Base-by-base conservation (phyloP, 1,140 invertebrate genomes). In the Bilobella aurantiaca region DNA sequence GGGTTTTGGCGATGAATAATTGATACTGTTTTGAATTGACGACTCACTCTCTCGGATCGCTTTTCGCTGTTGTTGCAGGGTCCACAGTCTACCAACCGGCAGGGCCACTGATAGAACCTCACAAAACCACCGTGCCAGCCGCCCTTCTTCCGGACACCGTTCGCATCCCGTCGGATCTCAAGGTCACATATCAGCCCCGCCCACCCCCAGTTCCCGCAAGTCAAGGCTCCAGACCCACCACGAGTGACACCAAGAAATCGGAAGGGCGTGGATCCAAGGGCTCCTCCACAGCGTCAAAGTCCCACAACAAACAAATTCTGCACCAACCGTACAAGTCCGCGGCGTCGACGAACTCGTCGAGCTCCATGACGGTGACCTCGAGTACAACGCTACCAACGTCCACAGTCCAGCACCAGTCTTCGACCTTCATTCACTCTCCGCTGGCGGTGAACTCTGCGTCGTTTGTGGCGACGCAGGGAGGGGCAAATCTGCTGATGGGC, bases 141-240 rank as follows among this genome's bases (percentile, higher is more conserved):
- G 67, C 62, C 23, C 32, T 72, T 14, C 46, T 72, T 2, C 71
- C 71, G 25, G 70, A 72, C 58, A 63, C 67, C 5, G 71, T 72
- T 23, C 23, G 66, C 49, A 53, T 72, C 18, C 71, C 71, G 16
- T 61, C 71, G 2, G 71, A 72, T 65, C 58, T 72, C 23, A 72
- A 72, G 65, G 71, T 72, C 31, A 69, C 70, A 66, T 72, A 72
- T 68, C 70, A 72, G 31, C 63, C 70, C 16, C 62, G 69, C 37
- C 70, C 70, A n/a, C 70, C 70, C 18, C 28, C n/a, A 34, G 60
- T 59, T 21, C 18, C 58, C 23, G 31, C 47, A 18, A 42, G 34
- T 42, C 8, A 18, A 42, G 34, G 8, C 34, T 42, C 57, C 18
- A 27, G 58, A 46, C 42, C 68, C 21, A 30, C 61, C 23, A 66